Evolutionary conservation across 1,140 invertebrate genomes (phyloP), one percentile per base, ranked within the genome.

Genomic region (Amphibalanus amphitrite): DNA sequence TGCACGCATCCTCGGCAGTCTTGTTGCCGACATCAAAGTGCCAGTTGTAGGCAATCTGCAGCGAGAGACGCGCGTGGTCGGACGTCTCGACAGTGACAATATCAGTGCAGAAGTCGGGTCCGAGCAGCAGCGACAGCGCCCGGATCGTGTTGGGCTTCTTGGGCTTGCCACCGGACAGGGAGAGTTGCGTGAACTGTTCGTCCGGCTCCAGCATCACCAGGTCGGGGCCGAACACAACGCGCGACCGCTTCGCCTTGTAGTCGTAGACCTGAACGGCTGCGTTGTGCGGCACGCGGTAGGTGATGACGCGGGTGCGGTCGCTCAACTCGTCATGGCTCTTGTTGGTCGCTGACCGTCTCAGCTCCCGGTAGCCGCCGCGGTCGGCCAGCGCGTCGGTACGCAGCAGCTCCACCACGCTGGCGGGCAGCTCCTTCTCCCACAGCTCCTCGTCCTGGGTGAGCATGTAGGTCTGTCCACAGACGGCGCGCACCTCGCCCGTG

Each of bases 1-100:
- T 82, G 23, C 79, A 77, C 29, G 79, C 78, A 38, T 79, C 79
- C 68, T 75, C 75, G 4, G 72, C 30, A 13, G 74, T 70, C 74
- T 79, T 81, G 40, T 80, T 75, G 17, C 72, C 74, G 25, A 79
- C 69, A 29, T 81, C 79, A 79, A 83, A 83, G 75, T 83, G 82
- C 83, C 83, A 84, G 75, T 84, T 84, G 74, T 84, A 84, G 28
- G 83, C 80, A 0, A 84, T 74, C 73, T 84, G 82, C 1, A 84
- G 77, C 1, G 78, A 79, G 20, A 84, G 79, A 23, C 83, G 71
- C 26, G 83, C 83, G 75, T 84, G 83, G 75, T 84, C 83, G 68
- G 83, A 79, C 29, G 83, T 84, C 76, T 84, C 83, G 28, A 84
- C 82, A 28, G 77, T 78, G 69, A 84, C 80, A 69, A 83, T 80